Evolutionary conservation across 2,888 invertebrate species (phyloP).

Genomic region (Pristionchus exspectatus): DNA sequence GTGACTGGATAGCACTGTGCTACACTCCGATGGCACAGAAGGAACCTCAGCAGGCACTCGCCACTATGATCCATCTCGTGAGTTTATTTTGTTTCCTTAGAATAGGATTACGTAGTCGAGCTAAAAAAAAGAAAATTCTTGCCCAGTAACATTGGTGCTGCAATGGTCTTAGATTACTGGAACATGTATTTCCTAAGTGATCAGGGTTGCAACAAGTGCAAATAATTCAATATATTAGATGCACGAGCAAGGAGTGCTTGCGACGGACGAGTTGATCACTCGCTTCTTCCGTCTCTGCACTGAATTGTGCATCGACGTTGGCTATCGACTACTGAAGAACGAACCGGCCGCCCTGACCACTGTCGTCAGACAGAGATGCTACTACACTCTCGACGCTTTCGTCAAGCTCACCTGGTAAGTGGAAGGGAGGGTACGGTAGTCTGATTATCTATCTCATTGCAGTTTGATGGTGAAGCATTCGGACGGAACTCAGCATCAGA

Average conservation of each 20-base stretch:
- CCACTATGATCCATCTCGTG: slow-evolving; percentile 87
- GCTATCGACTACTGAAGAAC: slow-evolving; percentile 84
- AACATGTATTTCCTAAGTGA: not conserved
- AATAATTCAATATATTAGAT: slow-evolving; percentile 83
- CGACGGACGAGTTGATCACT: slow-evolving; percentile 97
- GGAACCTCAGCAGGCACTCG: slow-evolving; percentile 87
- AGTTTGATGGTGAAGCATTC: slow-evolving; percentile 86
- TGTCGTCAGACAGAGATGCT: slow-evolving; percentile 91
- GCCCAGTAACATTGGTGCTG: too few species aligned
- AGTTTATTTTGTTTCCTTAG: not conserved
- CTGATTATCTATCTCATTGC: not conserved
- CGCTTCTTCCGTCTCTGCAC: slow-evolving; percentile 96
- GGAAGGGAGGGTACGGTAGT: not conserved
- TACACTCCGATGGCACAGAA: slow-evolving; percentile 82
- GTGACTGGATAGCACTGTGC: slow-evolving; percentile 96
- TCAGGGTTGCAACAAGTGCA: too few species aligned
- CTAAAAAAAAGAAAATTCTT: too few species aligned
- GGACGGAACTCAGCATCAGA: slow-evolving; percentile 91
- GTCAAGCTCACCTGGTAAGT: slow-evolving; percentile 73
- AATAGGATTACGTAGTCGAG: too few species aligned
- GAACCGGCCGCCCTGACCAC: slow-evolving; percentile 78
- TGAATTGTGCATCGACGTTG: slow-evolving; percentile 95
- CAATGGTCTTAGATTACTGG: not conserved
- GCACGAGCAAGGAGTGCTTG: slow-evolving; percentile 95
- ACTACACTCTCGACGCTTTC: slow-evolving; percentile 86